These are phyloP conservation scores for Electrophaes corylata DNA, from an alignment of 2,888 invertebrate species.

Conservation along the genomic window DNA sequence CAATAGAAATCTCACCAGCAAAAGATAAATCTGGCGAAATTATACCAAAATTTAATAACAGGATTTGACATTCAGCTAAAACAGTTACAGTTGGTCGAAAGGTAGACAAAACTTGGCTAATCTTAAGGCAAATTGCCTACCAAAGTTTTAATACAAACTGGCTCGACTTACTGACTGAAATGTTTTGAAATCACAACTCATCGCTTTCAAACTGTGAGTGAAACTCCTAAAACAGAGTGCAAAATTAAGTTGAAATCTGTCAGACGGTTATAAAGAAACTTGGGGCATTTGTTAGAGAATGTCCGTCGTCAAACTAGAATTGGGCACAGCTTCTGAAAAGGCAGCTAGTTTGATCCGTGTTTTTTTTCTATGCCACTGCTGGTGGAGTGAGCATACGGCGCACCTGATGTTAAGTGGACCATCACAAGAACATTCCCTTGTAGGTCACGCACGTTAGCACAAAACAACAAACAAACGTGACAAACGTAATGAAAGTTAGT, in stretches of 20 bases:
- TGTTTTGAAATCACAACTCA: conserved; percentile 24
- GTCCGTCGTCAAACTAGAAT: conserved; percentile 35
- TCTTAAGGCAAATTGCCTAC: neutral
- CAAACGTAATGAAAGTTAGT: too few relatives aligned
- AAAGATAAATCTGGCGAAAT: neutral
- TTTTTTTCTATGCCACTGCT: too few relatives aligned
- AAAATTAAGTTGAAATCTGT: conserved; percentile 37
- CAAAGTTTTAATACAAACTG: conserved; percentile 17
- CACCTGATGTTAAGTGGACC: too few relatives aligned
- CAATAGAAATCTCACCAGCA: too few relatives aligned
- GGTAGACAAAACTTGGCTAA: conserved; percentile 6
- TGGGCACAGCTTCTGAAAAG: conserved; percentile 9
- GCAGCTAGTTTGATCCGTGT: neutral
- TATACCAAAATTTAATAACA: neutral
- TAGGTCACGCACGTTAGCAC: too few relatives aligned
- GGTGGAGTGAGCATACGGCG: too few relatives aligned
- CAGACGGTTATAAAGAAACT: conserved; percentile 35
- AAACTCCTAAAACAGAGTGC: conserved; percentile 22
- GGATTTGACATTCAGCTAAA: neutral
- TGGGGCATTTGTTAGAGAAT: conserved; percentile 32
- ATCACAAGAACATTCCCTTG: too few relatives aligned
- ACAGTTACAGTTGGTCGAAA: neutral
- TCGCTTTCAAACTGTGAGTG: conserved; percentile 14
- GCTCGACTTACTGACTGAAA: conserved; percentile 17
- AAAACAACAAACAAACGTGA: too few relatives aligned